Percentiles rank a stretch among this genome's conserved stretches.
These are phyloP conservation scores for Nephrotoma appendiculata DNA, from an alignment of 2,888 invertebrate species.

Conservation along the genomic window DNA sequence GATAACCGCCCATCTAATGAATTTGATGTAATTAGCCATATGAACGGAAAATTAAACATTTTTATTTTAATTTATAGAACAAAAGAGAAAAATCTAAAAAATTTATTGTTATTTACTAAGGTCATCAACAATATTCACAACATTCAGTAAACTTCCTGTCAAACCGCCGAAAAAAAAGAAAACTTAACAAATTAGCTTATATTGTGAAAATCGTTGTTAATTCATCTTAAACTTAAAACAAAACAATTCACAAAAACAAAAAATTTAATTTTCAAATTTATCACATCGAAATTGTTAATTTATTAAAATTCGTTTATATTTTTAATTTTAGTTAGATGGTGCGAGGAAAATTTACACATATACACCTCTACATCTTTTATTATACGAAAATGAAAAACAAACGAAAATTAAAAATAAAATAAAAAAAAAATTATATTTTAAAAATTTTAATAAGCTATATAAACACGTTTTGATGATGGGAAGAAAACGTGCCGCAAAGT, in stretches of 20 bases:
- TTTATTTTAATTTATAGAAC: no score
- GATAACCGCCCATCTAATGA: no score
- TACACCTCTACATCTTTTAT: neutral
- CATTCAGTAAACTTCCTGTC: neutral
- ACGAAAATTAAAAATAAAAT: neutral
- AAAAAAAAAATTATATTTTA: neutral
- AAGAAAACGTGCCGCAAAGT: neutral
- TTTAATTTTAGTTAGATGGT: neutral
- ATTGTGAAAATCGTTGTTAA: neutral
- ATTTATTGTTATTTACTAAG: neutral
- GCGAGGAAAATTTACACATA: neutral
- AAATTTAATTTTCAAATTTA: neutral
- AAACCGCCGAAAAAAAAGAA: neutral
- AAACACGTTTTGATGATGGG: neutral
- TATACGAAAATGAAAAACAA: neutral
- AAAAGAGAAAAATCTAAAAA: no score
- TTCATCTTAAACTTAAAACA: neutral
- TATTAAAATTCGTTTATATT: neutral
- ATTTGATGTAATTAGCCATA: no score
- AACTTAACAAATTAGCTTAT: neutral
- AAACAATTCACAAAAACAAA: neutral
- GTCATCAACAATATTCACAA: neutral
- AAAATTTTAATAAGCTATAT: neutral
- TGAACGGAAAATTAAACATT: no score
- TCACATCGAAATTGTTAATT: neutral